Base-by-base conservation (phyloP, 2,113 vertebrate species). In the Campylorhamphus procurvoides region DNA sequence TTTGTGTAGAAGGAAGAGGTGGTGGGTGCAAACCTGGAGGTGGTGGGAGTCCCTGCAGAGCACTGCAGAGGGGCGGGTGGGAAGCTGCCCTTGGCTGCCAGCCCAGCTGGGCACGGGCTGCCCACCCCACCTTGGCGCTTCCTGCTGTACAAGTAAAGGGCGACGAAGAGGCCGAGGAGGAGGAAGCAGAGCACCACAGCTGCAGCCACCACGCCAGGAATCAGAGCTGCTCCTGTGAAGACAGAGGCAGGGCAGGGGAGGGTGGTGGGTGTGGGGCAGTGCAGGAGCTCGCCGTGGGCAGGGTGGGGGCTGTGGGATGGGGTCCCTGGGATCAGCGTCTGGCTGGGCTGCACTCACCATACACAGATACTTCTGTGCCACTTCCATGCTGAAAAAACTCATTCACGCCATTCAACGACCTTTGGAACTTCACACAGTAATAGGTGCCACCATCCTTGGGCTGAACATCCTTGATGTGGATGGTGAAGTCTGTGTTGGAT, bases 391-490 rank as follows among this genome's bases (percentile, higher is more conserved):
- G 3, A 4, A 25, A 7, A 5, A 87, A 1, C 18, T 18, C 0
- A 0, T 10, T 4, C 2, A 0, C 1, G 2, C 1, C 3, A 1
- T 0, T 0, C 1, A 0, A 0, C 0, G 0, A 0, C 13, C 3
- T 87, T 1, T 0, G 0, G 6, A 72, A 88, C 80, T 95, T 97
- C 60, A 95, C 84, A 0, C 96, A 97, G 80, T 76, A 90, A 5
- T 97, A 97, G 50, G 23, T 93, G 44, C 96, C 96, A 0, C 4
- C 2, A 1, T 97, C 95, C 7, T 68, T 24, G 0, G 12, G 79
- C 6, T 2, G 52, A 20, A 56, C 1, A 0, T 96, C 56, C 4
- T 4, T 50, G 2, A 96, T 91, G 86, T 0, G 11, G 83, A 97
- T 93, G 86, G n/a, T 91, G 83, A 90, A 96, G 25, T 96, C 76